Conservation (phyloP, 1,140 invertebrate species). For the Paralvinella palmiformis region DNA sequence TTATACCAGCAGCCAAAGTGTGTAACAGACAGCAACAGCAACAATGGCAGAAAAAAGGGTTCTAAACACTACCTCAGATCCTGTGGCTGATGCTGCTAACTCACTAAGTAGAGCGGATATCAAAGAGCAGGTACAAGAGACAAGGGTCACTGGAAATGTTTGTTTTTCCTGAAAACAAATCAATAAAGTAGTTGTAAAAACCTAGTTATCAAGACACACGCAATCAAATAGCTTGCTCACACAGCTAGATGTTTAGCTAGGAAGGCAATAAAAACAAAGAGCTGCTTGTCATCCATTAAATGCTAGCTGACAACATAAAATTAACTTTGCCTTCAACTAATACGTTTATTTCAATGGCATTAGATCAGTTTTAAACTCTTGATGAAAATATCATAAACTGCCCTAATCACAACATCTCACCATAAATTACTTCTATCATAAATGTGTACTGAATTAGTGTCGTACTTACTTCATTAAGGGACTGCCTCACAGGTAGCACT, state of each 20-base stretch:
- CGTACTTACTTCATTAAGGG: constrained; percentile 48
- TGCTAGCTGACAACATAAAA: too few relatives aligned
- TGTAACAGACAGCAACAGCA: too few relatives aligned
- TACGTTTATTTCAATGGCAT: too few relatives aligned
- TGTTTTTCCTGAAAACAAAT: constrained; percentile 50
- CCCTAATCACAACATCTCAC: background rate
- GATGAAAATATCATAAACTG: background rate
- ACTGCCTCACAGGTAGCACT: constrained; percentile 66
- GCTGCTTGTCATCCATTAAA: too few relatives aligned
- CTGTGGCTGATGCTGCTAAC: constrained; percentile 69
- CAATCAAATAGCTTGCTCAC: too few relatives aligned
- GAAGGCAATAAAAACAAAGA: too few relatives aligned
- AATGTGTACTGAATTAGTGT: background rate
- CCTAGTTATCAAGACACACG: too few relatives aligned
- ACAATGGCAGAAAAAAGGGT: too few relatives aligned
- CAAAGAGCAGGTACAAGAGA: constrained; percentile 79
- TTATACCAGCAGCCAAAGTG: too few relatives aligned
- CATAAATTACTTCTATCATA: background rate
- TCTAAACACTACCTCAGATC: constrained; percentile 53
- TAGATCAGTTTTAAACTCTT: too few relatives aligned
- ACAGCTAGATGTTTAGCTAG: too few relatives aligned
- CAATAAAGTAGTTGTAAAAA: background rate
- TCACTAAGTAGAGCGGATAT: constrained; percentile 80
- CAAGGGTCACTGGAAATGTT: constrained; percentile 59
- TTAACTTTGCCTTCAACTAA: too few relatives aligned